Evolutionary conservation across 1,140 invertebrate genomes (phyloP).

Genomic region (Hetaerina americana): DNA sequence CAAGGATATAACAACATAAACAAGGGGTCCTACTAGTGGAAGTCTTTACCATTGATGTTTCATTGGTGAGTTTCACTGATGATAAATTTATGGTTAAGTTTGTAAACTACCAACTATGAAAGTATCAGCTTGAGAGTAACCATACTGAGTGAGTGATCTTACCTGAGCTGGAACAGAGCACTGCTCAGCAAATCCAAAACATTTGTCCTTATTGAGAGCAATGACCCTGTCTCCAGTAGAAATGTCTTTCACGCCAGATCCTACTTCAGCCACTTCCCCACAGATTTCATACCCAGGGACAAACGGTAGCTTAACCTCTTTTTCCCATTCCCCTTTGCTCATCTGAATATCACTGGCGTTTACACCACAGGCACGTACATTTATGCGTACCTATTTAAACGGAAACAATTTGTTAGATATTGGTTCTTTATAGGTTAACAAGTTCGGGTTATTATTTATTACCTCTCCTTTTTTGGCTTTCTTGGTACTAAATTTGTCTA

Average conservation of each 20-base stretch:
- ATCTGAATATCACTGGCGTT: conserved; percentile 41
- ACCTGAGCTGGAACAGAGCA: conserved; percentile 34
- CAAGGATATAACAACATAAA: too few species aligned
- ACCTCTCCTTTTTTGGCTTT: conserved; percentile 18
- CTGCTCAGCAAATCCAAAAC: conserved; percentile 39
- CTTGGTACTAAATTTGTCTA: conserved; percentile 27
- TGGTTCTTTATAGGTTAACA: background rate
- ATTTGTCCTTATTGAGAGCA: conserved; percentile 35
- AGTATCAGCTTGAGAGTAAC: background rate
- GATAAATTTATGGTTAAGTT: background rate
- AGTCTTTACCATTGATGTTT: too few species aligned
- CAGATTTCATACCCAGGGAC: conserved; percentile 41
- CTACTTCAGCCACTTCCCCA: conserved; percentile 33
- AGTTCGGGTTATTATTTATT: background rate
- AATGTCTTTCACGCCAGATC: conserved; percentile 23
- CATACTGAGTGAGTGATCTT: conserved; percentile 13
- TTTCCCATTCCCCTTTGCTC: conserved; percentile 33
- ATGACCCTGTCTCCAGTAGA: conserved; percentile 35
- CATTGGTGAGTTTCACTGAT: background rate
- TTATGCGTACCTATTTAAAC: conserved; percentile 36
- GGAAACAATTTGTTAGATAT: too few species aligned
- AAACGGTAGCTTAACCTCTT: conserved; percentile 32
- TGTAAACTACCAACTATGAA: background rate
- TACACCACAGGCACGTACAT: conserved; percentile 41
- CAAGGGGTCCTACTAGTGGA: too few species aligned